Evolutionary conservation across 2,113 vertebrate species (phyloP).

Genomic region (Spilogale gracilis): DNA sequence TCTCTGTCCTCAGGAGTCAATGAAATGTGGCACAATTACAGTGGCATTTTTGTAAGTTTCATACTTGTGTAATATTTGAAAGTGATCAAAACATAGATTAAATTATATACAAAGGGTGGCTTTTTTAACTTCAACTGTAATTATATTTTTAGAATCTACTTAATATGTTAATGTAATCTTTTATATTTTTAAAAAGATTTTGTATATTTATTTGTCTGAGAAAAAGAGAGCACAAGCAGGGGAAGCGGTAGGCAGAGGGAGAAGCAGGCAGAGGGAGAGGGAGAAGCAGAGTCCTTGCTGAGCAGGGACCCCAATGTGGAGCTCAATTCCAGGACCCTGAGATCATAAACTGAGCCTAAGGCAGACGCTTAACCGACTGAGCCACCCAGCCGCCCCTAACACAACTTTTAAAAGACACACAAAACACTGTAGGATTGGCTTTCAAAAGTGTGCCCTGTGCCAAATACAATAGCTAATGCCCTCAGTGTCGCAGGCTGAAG

Average conservation of each 20-base stretch:
- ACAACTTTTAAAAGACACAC: constrained; percentile 55
- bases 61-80: constrained; percentile 32
- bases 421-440: constrained; percentile 73
- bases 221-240: too few species aligned
- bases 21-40: constrained; percentile 33
- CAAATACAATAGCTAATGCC: constrained; percentile 57
- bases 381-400: too few species aligned
- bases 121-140: constrained; percentile 53
- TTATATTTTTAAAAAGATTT: not conserved
- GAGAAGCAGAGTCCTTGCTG: too few species aligned
- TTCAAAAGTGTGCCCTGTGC: constrained; percentile 69
- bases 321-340: too few species aligned
- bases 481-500: constrained; percentile 50
- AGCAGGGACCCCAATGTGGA: too few species aligned
- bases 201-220: too few species aligned
- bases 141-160: constrained; percentile 77
- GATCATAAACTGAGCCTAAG: too few species aligned
- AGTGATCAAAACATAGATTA: constrained; percentile 48
- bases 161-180: constrained; percentile 73
- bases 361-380: too few species aligned
- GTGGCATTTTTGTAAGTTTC: constrained; percentile 50
- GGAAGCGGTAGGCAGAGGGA: too few species aligned
- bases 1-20: constrained; percentile 14
- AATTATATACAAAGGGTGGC: constrained; percentile 16
- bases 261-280: too few species aligned